Conservation (phyloP, 2,113 vertebrate species). For the Onychorhynchus coronatus region DNA sequence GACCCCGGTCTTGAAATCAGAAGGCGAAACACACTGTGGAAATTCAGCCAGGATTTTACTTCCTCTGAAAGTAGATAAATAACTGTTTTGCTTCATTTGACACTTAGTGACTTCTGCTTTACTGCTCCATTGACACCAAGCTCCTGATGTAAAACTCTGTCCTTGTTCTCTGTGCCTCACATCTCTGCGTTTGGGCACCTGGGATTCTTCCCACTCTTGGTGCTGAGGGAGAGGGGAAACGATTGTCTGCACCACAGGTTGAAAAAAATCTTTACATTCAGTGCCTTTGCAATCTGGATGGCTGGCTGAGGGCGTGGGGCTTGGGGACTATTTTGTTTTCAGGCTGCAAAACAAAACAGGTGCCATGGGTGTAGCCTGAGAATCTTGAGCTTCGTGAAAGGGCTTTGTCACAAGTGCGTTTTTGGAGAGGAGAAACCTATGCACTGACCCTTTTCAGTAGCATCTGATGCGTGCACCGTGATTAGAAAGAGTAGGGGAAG, state of each 20-base stretch:
- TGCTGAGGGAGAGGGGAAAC: background rate
- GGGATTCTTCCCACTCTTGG: background rate
- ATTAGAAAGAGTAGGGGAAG: slow-evolving; percentile 47
- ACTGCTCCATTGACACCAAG: background rate
- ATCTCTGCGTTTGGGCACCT: background rate
- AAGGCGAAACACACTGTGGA: background rate
- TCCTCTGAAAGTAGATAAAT: background rate
- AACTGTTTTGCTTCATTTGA: background rate
- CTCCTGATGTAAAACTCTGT: background rate
- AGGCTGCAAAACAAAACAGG: background rate
- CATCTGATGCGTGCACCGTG: slow-evolving; percentile 27
- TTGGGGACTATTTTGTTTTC: background rate
- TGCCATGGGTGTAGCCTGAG: background rate
- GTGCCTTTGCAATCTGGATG: background rate
- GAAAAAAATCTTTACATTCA: background rate
- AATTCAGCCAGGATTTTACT: background rate
- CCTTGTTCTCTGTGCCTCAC: background rate
- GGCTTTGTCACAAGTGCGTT: background rate
- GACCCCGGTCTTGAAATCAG: background rate
- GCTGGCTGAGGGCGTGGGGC: background rate
- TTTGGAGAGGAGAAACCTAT: slow-evolving; percentile 13
- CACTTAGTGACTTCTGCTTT: background rate
- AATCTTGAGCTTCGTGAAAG: background rate
- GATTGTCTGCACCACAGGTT: rapidly evolving
- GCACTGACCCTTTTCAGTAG: slow-evolving; percentile 59